These are phyloP conservation scores for Petrophora chlorosata DNA, from an alignment of 2,888 invertebrate genomes.

Conservation along the genomic window DNA sequence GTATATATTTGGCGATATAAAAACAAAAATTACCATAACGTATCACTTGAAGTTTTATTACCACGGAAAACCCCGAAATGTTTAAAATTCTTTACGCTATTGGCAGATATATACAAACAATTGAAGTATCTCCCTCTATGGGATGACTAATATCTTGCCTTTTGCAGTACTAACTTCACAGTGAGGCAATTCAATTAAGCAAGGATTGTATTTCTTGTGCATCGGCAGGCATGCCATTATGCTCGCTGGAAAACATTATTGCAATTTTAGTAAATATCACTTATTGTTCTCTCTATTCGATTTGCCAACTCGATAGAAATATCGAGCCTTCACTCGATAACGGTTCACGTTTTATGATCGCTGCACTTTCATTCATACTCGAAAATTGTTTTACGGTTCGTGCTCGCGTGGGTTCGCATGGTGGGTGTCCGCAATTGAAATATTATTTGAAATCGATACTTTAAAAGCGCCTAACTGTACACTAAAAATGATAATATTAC, in stretches of 20 bases:
- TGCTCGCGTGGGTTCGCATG: constrained; percentile 18
- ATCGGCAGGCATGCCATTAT: constrained; percentile 36
- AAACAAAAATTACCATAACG: constrained; percentile 17
- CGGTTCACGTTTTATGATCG: constrained; percentile 2
- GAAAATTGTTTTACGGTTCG: constrained; percentile 19
- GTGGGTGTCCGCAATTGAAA: constrained; percentile 30
- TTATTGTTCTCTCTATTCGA: constrained; percentile 24
- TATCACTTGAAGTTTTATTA: constrained; percentile 19
- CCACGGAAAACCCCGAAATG: constrained; percentile 46
- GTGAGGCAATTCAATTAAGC: constrained; percentile 56
- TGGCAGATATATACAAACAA: constrained; percentile 28
- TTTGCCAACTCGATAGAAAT: constrained; percentile 9
- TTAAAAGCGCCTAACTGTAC: too few relatives aligned
- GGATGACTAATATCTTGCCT: constrained; percentile 52
- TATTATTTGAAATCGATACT: constrained; percentile 23
- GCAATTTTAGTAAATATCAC: constrained; percentile 30
- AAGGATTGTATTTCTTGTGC: constrained; percentile 48
- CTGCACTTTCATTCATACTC: constrained; percentile 18
- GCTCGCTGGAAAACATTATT: constrained; percentile 33
- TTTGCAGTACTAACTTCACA: constrained; percentile 31
- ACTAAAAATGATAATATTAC: too few relatives aligned
- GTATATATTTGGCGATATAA: constrained; percentile 20
- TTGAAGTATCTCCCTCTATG: constrained; percentile 36
- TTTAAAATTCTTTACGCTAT: constrained; percentile 34
- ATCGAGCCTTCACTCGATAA: constrained; percentile 12